A percentile compares a stretch with the other conserved stretches of the same genome.
These are phyloP conservation scores for Esox lucius DNA, from an alignment of 2,797 vertebrate species.

Conservation along the genomic window DNA sequence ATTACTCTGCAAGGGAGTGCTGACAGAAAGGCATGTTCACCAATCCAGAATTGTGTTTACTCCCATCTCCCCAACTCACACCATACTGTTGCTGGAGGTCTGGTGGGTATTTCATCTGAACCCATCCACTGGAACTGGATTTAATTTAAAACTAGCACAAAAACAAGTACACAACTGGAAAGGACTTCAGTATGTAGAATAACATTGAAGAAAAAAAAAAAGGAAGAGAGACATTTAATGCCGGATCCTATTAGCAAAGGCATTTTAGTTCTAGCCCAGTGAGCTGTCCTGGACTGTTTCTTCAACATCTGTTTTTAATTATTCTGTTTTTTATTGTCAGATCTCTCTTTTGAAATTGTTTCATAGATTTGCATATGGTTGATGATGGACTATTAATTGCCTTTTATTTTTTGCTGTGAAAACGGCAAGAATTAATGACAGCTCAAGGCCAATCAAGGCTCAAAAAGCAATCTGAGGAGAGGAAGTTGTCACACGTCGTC, in stretches of 20 bases:
- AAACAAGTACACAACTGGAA: slow-evolving; percentile 39
- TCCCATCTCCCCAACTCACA: neutral
- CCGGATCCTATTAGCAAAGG: slow-evolving; percentile 71
- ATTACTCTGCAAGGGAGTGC: neutral
- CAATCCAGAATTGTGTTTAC: neutral
- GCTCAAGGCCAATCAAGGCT: slow-evolving; percentile 77
- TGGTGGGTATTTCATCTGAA: neutral
- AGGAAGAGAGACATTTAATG: slow-evolving; percentile 50
- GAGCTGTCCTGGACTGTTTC: slow-evolving; percentile 72
- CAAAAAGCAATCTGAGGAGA: slow-evolving; percentile 64
- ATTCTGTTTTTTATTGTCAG: slow-evolving; percentile 74
- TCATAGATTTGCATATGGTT: slow-evolving; percentile 74
- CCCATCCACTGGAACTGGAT: slow-evolving; percentile 3
- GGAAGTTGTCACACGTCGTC: slow-evolving; percentile 67
- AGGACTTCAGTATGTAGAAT: slow-evolving; percentile 54
- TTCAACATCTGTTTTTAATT: slow-evolving; percentile 81
- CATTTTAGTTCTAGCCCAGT: slow-evolving; percentile 79
- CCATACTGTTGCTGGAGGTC: neutral
- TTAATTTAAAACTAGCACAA: slow-evolving; percentile 17
- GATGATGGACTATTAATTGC: slow-evolving; percentile 76
- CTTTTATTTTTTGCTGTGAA: slow-evolving; percentile 59
- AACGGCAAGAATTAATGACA: slow-evolving; percentile 74
- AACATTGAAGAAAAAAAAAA: slow-evolving; percentile 53
- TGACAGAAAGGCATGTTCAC: neutral
- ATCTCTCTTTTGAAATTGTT: slow-evolving; percentile 63